These are phyloP conservation scores for Catharus minimus DNA, from an alignment of 2,113 vertebrate species.

Conservation along the genomic window DNA sequence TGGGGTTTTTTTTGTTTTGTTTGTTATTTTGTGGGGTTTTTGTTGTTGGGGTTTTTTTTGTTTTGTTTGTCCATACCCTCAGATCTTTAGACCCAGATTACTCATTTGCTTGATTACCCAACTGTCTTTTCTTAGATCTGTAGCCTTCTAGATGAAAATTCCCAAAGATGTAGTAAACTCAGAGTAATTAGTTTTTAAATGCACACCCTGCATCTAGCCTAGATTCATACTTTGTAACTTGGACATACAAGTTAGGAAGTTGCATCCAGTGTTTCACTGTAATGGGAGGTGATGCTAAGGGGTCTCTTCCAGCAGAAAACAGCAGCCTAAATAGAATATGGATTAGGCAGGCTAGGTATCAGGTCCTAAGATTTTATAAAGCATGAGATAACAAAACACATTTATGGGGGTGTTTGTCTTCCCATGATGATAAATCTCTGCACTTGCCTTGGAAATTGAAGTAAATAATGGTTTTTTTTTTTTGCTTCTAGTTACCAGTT, in stretches of 20 bases:
- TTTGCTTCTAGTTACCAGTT: accelerated
- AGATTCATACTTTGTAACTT: not conserved
- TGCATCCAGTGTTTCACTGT: not conserved
- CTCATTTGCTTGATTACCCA: not conserved
- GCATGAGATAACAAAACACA: not conserved
- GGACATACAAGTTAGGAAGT: not conserved
- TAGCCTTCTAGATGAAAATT: not conserved
- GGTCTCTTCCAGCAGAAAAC: not conserved
- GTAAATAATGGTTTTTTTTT: not conserved
- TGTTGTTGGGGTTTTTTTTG: too few species aligned
- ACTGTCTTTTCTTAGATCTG: not conserved
- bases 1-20: too few species aligned
- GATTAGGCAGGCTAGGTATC: not conserved
- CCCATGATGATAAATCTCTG: not conserved
- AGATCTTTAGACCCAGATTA: not conserved
- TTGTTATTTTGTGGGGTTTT: not conserved
- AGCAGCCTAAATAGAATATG: not conserved
- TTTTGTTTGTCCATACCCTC: not conserved
- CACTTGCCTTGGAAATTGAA: not conserved
- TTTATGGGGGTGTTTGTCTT: not conserved
- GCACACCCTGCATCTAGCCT: not conserved
- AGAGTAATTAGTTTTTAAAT: not conserved
- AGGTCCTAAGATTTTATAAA: not conserved
- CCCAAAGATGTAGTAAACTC: not conserved
- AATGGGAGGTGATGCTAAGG: not conserved